phyloP scores from a whole-genome alignment of 2,113 vertebrate genomes.

The Sitta europaea region DNA sequence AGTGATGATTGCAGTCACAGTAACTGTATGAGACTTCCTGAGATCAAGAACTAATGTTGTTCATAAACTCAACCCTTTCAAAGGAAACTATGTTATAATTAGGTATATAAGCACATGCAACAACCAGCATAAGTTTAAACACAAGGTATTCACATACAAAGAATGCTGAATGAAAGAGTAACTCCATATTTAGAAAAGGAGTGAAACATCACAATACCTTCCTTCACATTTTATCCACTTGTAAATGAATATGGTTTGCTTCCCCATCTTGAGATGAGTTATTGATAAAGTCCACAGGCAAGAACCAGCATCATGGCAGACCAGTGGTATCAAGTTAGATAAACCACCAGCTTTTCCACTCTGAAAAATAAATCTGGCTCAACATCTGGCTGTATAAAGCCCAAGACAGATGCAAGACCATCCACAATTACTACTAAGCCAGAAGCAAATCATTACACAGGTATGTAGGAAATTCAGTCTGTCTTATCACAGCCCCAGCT shows the following conservation, averaged over 20 bases:
- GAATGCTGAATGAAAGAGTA: not conserved
- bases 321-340: fast-evolving
- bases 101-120: not conserved
- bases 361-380: not conserved
- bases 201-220: not conserved
- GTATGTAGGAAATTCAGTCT: not conserved
- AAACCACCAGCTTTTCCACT: not conserved
- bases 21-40: not conserved
- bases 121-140: not conserved
- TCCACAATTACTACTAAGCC: not conserved
- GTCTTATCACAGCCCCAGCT: not conserved
- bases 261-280: not conserved
- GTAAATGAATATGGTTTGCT: not conserved
- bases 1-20: not conserved
- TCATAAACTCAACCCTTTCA: not conserved
- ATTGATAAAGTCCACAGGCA: not conserved
- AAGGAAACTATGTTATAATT: not conserved
- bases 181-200: not conserved
- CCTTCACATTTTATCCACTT: not conserved
- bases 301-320: fast-evolving
- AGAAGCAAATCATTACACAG: not conserved
- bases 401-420: not conserved
- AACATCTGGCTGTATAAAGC: not conserved
- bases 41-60: not conserved
- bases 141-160: not conserved